Percentiles rank a stretch among this genome's conserved stretches.
These are phyloP conservation scores for Idaea biselata DNA, from an alignment of 2,888 invertebrate genomes.

Conservation along the genomic window DNA sequence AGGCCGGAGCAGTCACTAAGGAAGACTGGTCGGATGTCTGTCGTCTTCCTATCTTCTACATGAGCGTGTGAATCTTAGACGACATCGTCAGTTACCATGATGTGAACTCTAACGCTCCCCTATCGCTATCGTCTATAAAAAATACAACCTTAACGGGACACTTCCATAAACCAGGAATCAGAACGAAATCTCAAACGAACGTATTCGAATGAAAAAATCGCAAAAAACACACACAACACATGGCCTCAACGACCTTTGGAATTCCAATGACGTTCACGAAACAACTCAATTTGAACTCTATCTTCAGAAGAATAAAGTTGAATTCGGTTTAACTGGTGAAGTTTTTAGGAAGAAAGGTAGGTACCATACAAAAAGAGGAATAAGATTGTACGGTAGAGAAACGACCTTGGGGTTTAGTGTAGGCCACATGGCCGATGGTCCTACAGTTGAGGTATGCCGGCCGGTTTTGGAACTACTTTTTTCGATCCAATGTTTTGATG, in stretches of 20 bases:
- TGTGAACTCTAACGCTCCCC: no score
- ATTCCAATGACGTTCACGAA: slow-evolving; percentile 45
- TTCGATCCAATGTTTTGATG: slow-evolving; percentile 60
- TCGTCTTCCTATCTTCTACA: no score
- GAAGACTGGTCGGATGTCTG: no score
- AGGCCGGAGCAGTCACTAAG: no score
- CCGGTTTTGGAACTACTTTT: slow-evolving; percentile 58
- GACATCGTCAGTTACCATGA: no score
- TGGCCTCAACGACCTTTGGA: slow-evolving; percentile 70
- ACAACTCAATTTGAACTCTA: slow-evolving; percentile 32
- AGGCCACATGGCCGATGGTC: slow-evolving; percentile 74
- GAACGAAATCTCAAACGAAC: slow-evolving; percentile 43
- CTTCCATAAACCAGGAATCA: slow-evolving; percentile 29
- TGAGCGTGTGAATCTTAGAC: no score
- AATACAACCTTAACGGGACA: slow-evolving; percentile 19
- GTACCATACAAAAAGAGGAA: slow-evolving; percentile 55
- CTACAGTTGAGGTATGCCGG: slow-evolving; percentile 55
- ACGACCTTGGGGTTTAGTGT: slow-evolving; percentile 76
- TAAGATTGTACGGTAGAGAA: slow-evolving; percentile 66
- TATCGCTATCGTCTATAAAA: no score
- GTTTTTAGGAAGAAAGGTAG: slow-evolving; percentile 62
- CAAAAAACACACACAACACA: slow-evolving; percentile 69
- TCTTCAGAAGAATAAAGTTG: slow-evolving; percentile 32
- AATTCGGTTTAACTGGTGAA: slow-evolving; percentile 30
- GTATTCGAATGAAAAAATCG: slow-evolving; percentile 58